A percentile compares a stretch with the other conserved stretches of the same genome.
Conservation (phyloP, 37 sponge, comb jelly and placozoan species). For the Axinella damicornis region DNA sequence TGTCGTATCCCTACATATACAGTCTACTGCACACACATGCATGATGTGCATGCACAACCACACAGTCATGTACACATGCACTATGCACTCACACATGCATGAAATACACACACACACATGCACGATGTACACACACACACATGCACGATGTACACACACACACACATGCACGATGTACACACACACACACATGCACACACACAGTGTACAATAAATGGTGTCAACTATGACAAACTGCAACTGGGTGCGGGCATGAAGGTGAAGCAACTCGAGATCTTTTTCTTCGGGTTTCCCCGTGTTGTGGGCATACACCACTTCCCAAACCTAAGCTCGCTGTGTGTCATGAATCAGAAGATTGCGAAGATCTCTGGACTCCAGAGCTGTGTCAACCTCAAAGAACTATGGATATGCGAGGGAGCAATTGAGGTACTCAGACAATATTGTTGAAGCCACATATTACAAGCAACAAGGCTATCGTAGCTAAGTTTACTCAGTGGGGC, state of each 20-base stretch:
- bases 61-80: too few species aligned
- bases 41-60: too few species aligned
- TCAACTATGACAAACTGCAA: constrained; percentile 44
- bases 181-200: neutral
- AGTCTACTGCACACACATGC: too few species aligned
- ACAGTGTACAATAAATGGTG: constrained; percentile 80
- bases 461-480: too few species aligned
- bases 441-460: too few species aligned
- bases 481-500: too few species aligned
- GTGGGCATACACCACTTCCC: constrained; percentile 74
- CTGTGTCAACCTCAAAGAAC: constrained; percentile 67
- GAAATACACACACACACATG: too few species aligned
- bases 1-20: too few species aligned
- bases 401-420: constrained; percentile 91
- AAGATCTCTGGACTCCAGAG: constrained; percentile 64
- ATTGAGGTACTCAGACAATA: constrained; percentile 63
- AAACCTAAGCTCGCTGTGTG: constrained; percentile 54
- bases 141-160: too few species aligned
- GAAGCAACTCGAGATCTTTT: constrained; percentile 86
- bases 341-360: constrained; percentile 76
- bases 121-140: too few species aligned
- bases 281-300: constrained; percentile 83
- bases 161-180: neutral
- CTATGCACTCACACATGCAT: too few species aligned
- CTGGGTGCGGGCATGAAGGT: constrained; percentile 41